A percentile compares a stretch with the other conserved stretches of the same genome.
Conservation (phyloP, 1,140 invertebrate genomes). For the Cherax destructor region DNA sequence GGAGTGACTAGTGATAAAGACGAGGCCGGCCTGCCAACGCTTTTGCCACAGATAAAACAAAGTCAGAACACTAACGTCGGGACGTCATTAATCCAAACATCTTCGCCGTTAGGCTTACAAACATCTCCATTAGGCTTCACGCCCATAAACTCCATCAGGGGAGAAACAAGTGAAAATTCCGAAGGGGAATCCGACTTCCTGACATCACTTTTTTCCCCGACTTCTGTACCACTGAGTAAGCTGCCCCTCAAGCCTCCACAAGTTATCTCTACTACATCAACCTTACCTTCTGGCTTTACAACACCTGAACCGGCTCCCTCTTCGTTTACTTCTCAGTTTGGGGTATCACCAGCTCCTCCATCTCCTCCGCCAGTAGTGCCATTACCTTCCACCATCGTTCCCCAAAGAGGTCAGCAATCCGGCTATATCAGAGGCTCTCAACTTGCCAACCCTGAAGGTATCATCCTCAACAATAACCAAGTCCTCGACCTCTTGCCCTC, state of each 20-base stretch:
- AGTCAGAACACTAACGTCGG: not conserved
- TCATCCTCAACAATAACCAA: conserved; percentile 61
- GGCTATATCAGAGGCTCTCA: not conserved
- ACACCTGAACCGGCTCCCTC: not conserved
- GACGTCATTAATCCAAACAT: not conserved
- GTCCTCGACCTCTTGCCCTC: conserved; percentile 65
- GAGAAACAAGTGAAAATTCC: not conserved
- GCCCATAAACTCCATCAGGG: not conserved
- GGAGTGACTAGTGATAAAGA: conserved; percentile 5
- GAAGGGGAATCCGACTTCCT: not conserved
- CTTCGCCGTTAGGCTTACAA: not conserved
- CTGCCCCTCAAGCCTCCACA: not conserved
- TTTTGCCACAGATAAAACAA: not conserved
- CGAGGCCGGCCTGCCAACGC: no score
- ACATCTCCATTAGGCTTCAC: not conserved
- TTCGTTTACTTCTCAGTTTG: not conserved
- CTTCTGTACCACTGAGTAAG: not conserved
- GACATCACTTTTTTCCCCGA: not conserved
- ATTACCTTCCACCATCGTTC: not conserved
- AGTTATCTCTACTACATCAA: not conserved
- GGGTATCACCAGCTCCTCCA: not conserved
- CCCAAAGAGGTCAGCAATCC: not conserved
- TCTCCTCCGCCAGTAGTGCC: not conserved
- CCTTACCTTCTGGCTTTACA: not conserved
- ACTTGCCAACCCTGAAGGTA: conserved; percentile 15